Conservation (phyloP, 2,888 invertebrate species). For the Pseudococcus jackbeardsleyi region DNA sequence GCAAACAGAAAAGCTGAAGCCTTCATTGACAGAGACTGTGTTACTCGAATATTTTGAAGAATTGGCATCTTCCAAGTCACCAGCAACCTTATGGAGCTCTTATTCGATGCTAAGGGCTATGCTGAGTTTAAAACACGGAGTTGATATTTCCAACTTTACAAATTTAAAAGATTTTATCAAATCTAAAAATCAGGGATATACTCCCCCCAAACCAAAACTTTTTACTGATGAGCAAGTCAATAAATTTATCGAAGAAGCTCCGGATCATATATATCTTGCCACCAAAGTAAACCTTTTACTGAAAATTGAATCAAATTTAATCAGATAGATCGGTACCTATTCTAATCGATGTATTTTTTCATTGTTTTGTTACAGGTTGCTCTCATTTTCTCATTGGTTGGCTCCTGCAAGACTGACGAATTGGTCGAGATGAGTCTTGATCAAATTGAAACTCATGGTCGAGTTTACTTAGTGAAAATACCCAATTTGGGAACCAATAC, state of each 20-base stretch:
- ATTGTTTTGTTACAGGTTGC: neutral
- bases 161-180: neutral
- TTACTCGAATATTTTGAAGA: neutral
- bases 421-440: neutral
- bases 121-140: neutral
- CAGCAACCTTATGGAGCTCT: neutral
- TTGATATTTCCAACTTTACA: neutral
- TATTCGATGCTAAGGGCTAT: neutral
- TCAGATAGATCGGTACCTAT: neutral
- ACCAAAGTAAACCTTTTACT: neutral
- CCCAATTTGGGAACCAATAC: neutral
- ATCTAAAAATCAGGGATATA: neutral
- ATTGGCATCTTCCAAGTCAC: neutral
- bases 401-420: constrained; percentile 3
- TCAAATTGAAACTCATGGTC: neutral
- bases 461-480: neutral
- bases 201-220: neutral
- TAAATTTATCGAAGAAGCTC: neutral
- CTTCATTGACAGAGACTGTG: neutral
- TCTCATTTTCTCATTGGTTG: constrained; percentile 4
- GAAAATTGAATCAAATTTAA: neutral
- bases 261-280: neutral
- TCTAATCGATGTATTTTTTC: neutral
- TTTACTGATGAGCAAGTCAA: neutral
- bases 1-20: neutral